Conservation (phyloP, 2,113 vertebrate genomes). For the Gadus chalcogrammus region DNA sequence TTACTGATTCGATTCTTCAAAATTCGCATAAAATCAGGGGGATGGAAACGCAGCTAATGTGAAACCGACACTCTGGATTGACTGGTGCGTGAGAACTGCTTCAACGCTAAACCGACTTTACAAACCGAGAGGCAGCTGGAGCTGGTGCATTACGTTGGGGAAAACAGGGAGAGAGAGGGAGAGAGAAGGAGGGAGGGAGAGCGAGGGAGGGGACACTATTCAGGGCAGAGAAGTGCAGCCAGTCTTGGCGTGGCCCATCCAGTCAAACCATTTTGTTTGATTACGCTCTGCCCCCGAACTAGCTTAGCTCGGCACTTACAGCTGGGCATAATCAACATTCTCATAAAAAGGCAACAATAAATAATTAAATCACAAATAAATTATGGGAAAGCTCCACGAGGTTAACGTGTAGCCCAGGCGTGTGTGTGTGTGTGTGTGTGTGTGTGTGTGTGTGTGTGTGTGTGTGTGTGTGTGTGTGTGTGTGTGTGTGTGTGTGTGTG, state of each 20-base stretch:
- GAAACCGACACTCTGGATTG: too few species aligned
- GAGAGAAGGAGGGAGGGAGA: too few species aligned
- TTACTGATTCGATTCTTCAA: too few species aligned
- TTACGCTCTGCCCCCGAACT: not conserved
- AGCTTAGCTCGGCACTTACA: not conserved
- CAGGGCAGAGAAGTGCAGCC: not conserved
- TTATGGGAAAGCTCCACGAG: constrained; percentile 35
- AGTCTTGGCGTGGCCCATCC: not conserved
- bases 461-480: not conserved
- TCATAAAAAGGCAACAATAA: not conserved
- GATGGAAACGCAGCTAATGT: too few species aligned
- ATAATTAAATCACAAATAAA: not conserved
- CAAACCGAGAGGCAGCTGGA: too few species aligned
- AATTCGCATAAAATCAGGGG: too few species aligned
- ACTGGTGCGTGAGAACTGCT: too few species aligned
- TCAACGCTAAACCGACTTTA: too few species aligned
- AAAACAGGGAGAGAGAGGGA: too few species aligned
- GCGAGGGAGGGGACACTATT: too few species aligned
- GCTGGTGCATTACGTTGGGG: too few species aligned
- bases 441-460: not conserved
- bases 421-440: constrained; percentile 6
- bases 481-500: not conserved
- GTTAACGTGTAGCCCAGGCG: not conserved
- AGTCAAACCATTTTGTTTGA: not conserved
- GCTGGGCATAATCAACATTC: not conserved